phyloP scores from a whole-genome alignment of 53 echinoderm and acorn worm genomes.

The Stichopus horrens region DNA sequence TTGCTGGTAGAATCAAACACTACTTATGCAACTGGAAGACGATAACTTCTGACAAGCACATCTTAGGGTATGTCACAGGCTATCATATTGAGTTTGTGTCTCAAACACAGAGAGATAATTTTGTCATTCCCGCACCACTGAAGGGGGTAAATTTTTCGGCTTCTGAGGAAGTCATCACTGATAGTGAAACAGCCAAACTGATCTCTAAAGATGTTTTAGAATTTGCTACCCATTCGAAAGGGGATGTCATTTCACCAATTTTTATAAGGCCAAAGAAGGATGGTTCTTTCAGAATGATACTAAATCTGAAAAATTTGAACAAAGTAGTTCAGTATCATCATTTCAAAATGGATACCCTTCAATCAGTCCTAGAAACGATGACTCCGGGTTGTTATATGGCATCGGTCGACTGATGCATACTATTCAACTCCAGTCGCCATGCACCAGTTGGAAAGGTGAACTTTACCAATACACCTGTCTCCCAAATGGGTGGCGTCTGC shows the following conservation, averaged over 20 bases:
- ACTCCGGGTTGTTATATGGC: conserved; percentile 44
- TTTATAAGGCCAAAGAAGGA: conserved; percentile 71
- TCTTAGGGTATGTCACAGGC: too few relatives aligned
- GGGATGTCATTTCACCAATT: conserved; percentile 62
- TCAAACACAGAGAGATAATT: too few relatives aligned
- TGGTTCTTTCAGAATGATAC: conserved; percentile 50
- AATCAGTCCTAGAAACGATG: conserved; percentile 11
- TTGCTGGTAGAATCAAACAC: too few relatives aligned
- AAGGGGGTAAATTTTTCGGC: too few relatives aligned
- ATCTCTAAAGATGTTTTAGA: too few relatives aligned
- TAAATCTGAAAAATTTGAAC: conserved; percentile 58
- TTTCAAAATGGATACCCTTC: too few relatives aligned
- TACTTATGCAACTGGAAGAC: too few relatives aligned
- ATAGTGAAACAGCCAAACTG: too few relatives aligned
- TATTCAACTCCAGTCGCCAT: conserved; percentile 58
- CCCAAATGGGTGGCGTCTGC: conserved; percentile 57
- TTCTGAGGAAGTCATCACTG: too few relatives aligned
- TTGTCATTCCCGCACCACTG: too few relatives aligned
- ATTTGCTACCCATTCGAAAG: not conserved
- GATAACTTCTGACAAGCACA: too few relatives aligned
- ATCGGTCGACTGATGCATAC: conserved; percentile 74
- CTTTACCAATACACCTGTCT: conserved; percentile 29
- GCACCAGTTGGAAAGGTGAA: conserved; percentile 48
- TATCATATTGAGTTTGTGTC: too few relatives aligned
- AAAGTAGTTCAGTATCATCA: conserved; percentile 44